Evolutionary conservation across 2,113 vertebrate genomes (phyloP), one percentile per base, ranked within the genome.

Genomic region (Ictalurus punctatus): DNA sequence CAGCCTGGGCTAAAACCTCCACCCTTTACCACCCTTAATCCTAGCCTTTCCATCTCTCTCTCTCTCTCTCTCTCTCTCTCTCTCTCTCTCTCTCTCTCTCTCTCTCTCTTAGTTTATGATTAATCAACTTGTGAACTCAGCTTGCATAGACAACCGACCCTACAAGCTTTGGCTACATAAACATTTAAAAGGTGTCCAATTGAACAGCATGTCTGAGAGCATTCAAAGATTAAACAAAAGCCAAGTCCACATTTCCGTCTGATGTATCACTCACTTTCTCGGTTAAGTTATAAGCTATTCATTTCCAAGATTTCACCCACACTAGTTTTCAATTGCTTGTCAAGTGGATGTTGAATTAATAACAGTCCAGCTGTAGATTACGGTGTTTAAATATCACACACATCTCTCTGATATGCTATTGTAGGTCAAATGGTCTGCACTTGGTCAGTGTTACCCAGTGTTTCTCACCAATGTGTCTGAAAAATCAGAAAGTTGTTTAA

Each of bases 111-210:
- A 82, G 90, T 94, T 94, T 93, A 94, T 93, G 92, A 92, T 93
- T 93, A 93, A 92, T 89, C 92, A 93, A 91, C 94, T 94, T 95
- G 94, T 95, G 92, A 94, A 93, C 91, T 92, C 86, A 91, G 17
- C 83, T 63, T 85, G 89, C 91, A 86, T 92, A 91, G 92, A 94
- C 92, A 92, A 94, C 92, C 93, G 91, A 94, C 95, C 92, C 91
- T 93, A 85, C 93, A 79, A 88, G 59, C 61, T 61, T 25, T 52
- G 40, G 19, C 90, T 93, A 91, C 90, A 92, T 92, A 92, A 94
- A 94, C 94, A 95, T 93, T 91, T 92, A 93, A 94, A 94, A 93
- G 69, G 37, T n/a, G 54, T 88, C 88, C 59, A 85, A 61, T 90
- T 80, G 87, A 93, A 92, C 89, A 87, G 69, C 74, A 21, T 17